Evolutionary conservation across 2,797 vertebrate genomes (phyloP), one percentile per base, ranked within the genome.

Genomic region (Streptopelia turtur): DNA sequence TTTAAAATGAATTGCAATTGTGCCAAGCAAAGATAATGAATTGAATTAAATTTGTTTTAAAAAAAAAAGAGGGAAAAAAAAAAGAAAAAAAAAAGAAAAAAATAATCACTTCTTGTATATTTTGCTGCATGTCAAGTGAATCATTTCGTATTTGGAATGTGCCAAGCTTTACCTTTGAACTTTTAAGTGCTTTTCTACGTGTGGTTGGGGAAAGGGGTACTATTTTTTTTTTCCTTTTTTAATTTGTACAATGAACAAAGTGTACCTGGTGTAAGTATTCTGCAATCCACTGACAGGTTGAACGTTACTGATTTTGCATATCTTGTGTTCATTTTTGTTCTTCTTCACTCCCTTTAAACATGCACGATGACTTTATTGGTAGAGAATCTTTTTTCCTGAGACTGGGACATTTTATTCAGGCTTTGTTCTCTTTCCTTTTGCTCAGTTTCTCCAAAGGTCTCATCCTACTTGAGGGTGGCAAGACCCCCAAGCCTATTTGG

Each of bases 61-160:
- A 94, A 97, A 96, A n/a, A 94, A 90, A 97, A 96, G 81, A 91
- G 77, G 57, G 57, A 1, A 16, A 57, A 8, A 85, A 85, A 89
- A 43, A 18, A 43, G 7, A 90, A 97, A 96, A 83, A 91, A 80
- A 61, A 1, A 15, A 49, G 8, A 85, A 90, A 94, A 96, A 80
- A 90, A 94, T 25, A 98, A 97, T 98, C 96, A 97, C 97, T 98
- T 98, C 96, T 97, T 98, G 98, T 98, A 98, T 98, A 98, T 98
- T 98, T 98, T 98, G 97, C 97, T 99, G 98, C 99, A 99, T 99
- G 98, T 98, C 97, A 98, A 98, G 99, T 98, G 98, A 98, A 98
- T 98, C 98, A 98, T 98, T 98, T 98, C 98, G 98, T 98, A 97
- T 98, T 98, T 98, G 97, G 97, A 98, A 98, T 97, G 97, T 98